Evolutionary conservation across 2,113 vertebrate genomes (phyloP).

Genomic region (Vidua macroura): DNA sequence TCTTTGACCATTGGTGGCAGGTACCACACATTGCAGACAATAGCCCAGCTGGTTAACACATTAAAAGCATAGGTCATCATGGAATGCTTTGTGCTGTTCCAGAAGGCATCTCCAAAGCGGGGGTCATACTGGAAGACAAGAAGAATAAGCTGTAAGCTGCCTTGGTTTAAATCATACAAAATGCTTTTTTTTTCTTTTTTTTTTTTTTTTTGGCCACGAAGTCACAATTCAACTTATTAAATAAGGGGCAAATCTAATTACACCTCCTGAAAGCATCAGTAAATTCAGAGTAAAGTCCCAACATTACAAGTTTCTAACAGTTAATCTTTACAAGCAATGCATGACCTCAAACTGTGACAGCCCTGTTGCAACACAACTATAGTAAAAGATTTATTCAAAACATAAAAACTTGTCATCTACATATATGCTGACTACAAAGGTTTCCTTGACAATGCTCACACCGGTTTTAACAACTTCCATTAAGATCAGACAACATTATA

Average conservation of each 20-base stretch:
- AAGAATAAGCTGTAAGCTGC: neutral
- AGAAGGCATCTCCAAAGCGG: conserved; percentile 75
- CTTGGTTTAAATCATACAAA: neutral
- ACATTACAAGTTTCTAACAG: neutral
- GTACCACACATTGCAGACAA: conserved; percentile 94
- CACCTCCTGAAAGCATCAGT: neutral
- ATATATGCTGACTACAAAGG: neutral
- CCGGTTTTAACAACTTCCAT: neutral
- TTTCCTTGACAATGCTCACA: neutral
- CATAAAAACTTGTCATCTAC: neutral
- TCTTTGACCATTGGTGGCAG: conserved; percentile 87
- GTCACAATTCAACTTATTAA: neutral
- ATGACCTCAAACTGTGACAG: neutral
- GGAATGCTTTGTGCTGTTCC: conserved; percentile 89
- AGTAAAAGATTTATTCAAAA: neutral
- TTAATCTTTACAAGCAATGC: neutral
- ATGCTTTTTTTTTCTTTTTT: neutral
- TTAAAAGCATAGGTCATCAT: conserved; percentile 84
- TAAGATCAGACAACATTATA: neutral
- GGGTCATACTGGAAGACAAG: conserved; percentile 83
- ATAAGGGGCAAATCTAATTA: neutral
- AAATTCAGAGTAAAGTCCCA: neutral
- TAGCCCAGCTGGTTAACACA: conserved; percentile 91
- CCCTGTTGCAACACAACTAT: neutral
- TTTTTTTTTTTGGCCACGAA: neutral